These are phyloP conservation scores for Rhinichthys klamathensis DNA, from an alignment of 2,113 vertebrate species.

Conservation along the genomic window DNA sequence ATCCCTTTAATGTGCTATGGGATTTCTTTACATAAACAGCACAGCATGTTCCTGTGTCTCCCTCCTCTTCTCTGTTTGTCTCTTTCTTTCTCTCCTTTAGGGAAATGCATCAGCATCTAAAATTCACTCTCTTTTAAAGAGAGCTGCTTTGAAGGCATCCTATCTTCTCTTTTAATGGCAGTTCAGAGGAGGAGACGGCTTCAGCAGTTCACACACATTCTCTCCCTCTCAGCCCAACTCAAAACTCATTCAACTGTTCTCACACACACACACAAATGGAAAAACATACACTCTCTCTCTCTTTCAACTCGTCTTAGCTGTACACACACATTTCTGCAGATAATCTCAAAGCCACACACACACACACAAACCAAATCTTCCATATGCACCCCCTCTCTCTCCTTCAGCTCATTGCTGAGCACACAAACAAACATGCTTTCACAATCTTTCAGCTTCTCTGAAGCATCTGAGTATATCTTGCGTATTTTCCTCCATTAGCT, in stretches of 20 bases:
- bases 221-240: slow-evolving; percentile 38
- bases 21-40: slow-evolving; percentile 44
- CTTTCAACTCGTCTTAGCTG: slow-evolving; percentile 31
- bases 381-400: slow-evolving; percentile 9
- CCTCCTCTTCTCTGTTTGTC: background rate
- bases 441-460: slow-evolving; percentile 14
- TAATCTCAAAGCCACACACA: slow-evolving; percentile 35
- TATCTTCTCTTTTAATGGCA: slow-evolving; percentile 49
- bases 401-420: slow-evolving; percentile 22
- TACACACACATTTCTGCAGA: slow-evolving; percentile 29
- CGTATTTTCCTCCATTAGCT: slow-evolving; percentile 42
- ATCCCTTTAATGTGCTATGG: slow-evolving; percentile 3
- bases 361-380: slow-evolving; percentile 31
- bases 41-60: slow-evolving; percentile 25
- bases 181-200: slow-evolving; percentile 46
- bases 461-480: slow-evolving; percentile 30
- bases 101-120: slow-evolving; percentile 61
- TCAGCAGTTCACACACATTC: slow-evolving; percentile 51
- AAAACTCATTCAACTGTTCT: slow-evolving; percentile 29
- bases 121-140: slow-evolving; percentile 56
- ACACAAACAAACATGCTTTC: slow-evolving; percentile 28
- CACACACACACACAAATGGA: slow-evolving; percentile 28
- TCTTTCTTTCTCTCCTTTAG: slow-evolving; percentile 46
- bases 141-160: slow-evolving; percentile 50
- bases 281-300: slow-evolving; percentile 17